phyloP scores from a whole-genome alignment of 2,113 vertebrate species.

The Poeciliopsis retropinna region DNA sequence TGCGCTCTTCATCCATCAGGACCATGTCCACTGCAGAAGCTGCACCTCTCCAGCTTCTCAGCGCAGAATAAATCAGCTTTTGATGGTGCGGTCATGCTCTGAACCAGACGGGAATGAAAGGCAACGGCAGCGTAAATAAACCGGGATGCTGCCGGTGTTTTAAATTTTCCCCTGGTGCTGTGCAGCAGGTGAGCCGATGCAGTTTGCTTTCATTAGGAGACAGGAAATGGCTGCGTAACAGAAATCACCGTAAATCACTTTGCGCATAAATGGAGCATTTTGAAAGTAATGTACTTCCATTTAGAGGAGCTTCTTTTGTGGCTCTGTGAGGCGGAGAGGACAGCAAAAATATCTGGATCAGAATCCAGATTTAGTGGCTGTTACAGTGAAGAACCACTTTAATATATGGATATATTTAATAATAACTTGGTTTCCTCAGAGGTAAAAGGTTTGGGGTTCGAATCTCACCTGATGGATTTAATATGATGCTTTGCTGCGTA shows the following conservation, averaged over 20 bases:
- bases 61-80: background rate
- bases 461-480: too few species aligned
- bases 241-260: background rate
- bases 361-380: background rate
- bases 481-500: too few species aligned
- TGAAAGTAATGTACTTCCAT: background rate
- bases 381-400: background rate
- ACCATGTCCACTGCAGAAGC: background rate
- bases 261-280: background rate
- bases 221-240: background rate
- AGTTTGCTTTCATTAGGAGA: background rate
- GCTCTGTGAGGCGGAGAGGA: background rate
- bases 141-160: background rate
- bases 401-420: too few species aligned
- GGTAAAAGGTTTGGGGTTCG: too few species aligned
- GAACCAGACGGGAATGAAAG: background rate
- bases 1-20: conserved; percentile 13
- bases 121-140: background rate
- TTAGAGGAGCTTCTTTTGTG: background rate
- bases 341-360: background rate
- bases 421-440: background rate
- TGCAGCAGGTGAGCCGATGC: background rate
- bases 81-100: background rate
- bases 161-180: background rate
- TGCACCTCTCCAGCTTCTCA: background rate